A percentile compares a stretch with the other conserved stretches of the same genome.
phyloP scores from a whole-genome alignment of 2,797 vertebrate genomes.

The Myiotriccus ornatus region DNA sequence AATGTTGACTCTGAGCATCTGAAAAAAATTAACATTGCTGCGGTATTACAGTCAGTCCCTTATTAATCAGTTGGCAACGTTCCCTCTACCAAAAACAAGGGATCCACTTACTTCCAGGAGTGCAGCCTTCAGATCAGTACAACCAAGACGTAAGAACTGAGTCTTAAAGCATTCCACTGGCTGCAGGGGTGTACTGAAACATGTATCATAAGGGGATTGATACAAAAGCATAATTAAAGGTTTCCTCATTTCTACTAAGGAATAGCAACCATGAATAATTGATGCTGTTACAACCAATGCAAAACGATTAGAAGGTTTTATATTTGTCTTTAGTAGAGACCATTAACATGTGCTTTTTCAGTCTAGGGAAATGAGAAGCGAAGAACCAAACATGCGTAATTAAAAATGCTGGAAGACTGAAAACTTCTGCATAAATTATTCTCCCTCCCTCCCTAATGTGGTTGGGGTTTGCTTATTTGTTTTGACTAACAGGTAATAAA shows the following conservation, averaged over 20 bases:
- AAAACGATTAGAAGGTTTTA: neutral
- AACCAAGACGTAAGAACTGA: neutral
- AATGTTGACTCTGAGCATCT: neutral
- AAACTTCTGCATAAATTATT: neutral
- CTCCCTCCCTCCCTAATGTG: neutral
- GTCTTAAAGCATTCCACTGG: fast-evolving
- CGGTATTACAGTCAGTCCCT: neutral
- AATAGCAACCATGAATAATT: neutral
- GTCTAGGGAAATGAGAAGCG: neutral
- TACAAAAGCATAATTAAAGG: neutral
- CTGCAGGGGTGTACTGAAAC: neutral
- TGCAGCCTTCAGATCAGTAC: neutral
- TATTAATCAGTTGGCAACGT: slow-evolving; percentile 4
- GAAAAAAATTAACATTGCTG: neutral
- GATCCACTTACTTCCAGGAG: neutral
- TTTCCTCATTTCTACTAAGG: neutral
- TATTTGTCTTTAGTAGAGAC: neutral
- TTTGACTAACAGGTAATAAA: slow-evolving; percentile 26
- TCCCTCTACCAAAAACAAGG: neutral
- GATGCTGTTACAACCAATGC: neutral
- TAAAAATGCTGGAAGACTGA: neutral
- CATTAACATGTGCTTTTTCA: neutral
- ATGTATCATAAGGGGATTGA: fast-evolving
- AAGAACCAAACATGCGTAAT: neutral
- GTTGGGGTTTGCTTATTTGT: slow-evolving; percentile 28